Evolutionary conservation across 1,140 invertebrate genomes (phyloP), one percentile per base, ranked within the genome.

Genomic region (Zaprionus kolodkinae): DNA sequence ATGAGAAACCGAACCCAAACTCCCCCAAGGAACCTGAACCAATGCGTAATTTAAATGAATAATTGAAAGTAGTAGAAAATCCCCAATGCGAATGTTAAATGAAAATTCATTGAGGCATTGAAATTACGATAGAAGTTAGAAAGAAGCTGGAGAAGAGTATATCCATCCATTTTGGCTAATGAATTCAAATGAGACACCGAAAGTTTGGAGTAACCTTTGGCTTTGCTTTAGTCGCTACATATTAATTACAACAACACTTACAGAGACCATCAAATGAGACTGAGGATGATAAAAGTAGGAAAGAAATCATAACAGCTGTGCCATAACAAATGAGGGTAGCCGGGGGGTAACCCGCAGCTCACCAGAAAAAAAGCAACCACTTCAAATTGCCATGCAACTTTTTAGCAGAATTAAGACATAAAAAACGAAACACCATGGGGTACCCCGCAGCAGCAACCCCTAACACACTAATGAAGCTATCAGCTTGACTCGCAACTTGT

Each of bases 201-300:
- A 72, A 79, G 63, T 63, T 78, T 78, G 55, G 38, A 30, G 36
- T 62, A 68, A 73, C 56, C 65, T 73, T 68, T 73, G 30, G 43
- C 75, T 60, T 66, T 4, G 63, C 54, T 73, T 76, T 76, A 73
- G 68, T 75, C 66, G 72, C 69, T 72, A 70, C 57, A 76, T 72
- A 83, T 87, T 87, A 87, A 88, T 87, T 87, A 83, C 84, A 81
- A 59, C 76, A 87, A 77, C 83, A 82, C 84, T 87, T 87, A 87
- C n/a, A n/a, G 69, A 68, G 48, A 66, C 73, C 77, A 43, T 75
- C 82, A 71, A 71, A 71, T 15, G 80, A 33, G 38, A 40, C 62
- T 36, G 59, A 72, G 9, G 25, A 61, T 48, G 25, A 61, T 48
- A 17, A 30, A n/a, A 50, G 30, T 2, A 1, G 21, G 36, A 60